A percentile compares a stretch with the other conserved stretches of the same genome.
phyloP scores from a whole-genome alignment of 2,113 vertebrate species.

The Halcyon senegalensis region DNA sequence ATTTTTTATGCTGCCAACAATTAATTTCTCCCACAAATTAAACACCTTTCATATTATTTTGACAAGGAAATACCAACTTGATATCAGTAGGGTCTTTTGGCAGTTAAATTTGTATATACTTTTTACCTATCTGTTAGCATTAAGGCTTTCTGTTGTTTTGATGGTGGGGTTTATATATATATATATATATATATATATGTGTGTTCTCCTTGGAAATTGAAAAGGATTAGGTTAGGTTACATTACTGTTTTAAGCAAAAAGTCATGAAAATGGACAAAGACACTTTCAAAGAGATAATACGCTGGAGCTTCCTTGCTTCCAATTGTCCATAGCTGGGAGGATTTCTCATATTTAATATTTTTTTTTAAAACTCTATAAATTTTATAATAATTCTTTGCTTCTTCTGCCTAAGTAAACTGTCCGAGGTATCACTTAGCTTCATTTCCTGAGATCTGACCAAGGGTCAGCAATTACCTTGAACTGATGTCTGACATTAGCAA shows the following conservation, averaged over 20 bases:
- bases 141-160: constrained; percentile 46
- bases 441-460: constrained; percentile 46
- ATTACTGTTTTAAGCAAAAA: constrained; percentile 74
- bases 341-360: not conserved
- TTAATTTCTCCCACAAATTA: constrained; percentile 76
- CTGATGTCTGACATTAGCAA: constrained; percentile 59
- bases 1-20: constrained; percentile 71
- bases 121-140: constrained; percentile 72
- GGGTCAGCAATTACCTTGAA: constrained; percentile 64
- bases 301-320: constrained; percentile 5
- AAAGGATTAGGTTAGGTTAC: constrained; percentile 74
- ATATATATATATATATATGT: too few relatives aligned
- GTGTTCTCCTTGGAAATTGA: constrained; percentile 71
- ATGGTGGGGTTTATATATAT: not conserved
- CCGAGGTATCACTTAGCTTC: constrained; percentile 15
- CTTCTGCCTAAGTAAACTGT: constrained; percentile 1
- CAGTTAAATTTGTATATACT: constrained; percentile 64
- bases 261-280: constrained; percentile 72
- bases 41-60: constrained; percentile 77
- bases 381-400: not conserved
- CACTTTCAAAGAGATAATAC: constrained; percentile 61
- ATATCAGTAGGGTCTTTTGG: constrained; percentile 38
- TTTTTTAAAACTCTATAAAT: not conserved
- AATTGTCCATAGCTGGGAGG: not conserved
- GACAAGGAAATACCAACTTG: constrained; percentile 69